Base-by-base conservation (phyloP, 2,888 invertebrate species). In the Flabesymbios commensalis region DNA sequence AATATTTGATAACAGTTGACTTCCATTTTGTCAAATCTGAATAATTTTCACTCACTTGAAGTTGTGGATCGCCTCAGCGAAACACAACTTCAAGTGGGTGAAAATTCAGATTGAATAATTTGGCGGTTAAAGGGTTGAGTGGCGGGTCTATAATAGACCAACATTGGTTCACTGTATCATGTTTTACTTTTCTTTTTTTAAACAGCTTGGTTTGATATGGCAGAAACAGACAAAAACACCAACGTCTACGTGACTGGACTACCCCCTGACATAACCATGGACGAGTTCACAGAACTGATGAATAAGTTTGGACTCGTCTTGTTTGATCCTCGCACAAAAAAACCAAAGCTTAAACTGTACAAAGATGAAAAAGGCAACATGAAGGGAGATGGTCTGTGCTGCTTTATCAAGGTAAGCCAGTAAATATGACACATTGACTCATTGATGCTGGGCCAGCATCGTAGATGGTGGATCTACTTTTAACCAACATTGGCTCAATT, bases 361-460 rank as follows among this genome's bases (percentile, higher is more conserved):
- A 88, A 87, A 71, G 93, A 94, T 76, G 88, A 90, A 0, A 88
- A 93, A 67, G 87, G 87, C 3, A 86, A 88, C 64, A 86, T 91
- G 33, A 99, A 99, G 85, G 99, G 99, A 10, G 98, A 99, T 85
- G 99, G 92, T 14, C 85, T 94, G 47, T 98, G 98, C 82, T 93
- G 94, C 69, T 98, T 95, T 78, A 93, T 98, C 55, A 94, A 92
- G 87, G 91, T 93, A 79, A 83, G 14, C 29, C 2, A 22, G 10
- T n/a, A n/a, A n/a, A n/a, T 45, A 10, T 14, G 45, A 45, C 14
- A 45, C 22, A 10, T 10, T n/a, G n/a, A n/a, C n/a, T n/a, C n/a
- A n/a, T n/a, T n/a, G n/a, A n/a, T n/a, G n/a, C n/a, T n/a, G n/a
- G n/a, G n/a, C n/a, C n/a, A n/a, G n/a, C n/a, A n/a, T n/a, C n/a